Percentiles rank a stretch among this genome's conserved stretches.
Conservation (phyloP, 2,797 vertebrate genomes). For the Gambusia yucatana region DNA sequence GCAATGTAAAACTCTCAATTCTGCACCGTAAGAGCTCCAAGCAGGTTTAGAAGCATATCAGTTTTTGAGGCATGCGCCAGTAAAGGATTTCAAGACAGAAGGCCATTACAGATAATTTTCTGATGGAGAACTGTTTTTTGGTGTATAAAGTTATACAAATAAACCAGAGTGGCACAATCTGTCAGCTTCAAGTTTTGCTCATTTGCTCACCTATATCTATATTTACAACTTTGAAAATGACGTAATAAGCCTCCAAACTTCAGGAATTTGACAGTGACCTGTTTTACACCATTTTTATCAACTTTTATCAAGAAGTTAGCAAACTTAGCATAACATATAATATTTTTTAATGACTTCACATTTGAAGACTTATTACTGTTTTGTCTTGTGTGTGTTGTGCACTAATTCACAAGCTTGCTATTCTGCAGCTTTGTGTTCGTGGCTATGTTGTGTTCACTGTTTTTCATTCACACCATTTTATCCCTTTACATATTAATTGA, state of each 20-base stretch:
- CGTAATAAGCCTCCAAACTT: not conserved
- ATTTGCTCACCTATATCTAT: not conserved
- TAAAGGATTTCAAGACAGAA: slow-evolving; percentile 47
- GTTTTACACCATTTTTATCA: not conserved
- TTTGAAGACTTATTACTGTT: not conserved
- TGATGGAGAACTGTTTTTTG: not conserved
- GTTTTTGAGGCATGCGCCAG: slow-evolving; percentile 28
- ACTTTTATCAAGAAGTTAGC: not conserved
- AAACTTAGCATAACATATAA: not conserved
- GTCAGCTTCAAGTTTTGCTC: not conserved
- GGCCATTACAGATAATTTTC: not conserved
- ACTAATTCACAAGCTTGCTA: not conserved
- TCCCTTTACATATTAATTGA: not conserved
- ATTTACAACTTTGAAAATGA: not conserved
- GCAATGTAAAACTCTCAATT: slow-evolving; percentile 37
- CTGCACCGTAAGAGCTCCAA: slow-evolving; percentile 27
- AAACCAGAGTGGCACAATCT: not conserved
- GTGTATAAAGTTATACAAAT: not conserved
- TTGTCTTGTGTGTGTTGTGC: not conserved
- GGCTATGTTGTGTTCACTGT: not conserved
- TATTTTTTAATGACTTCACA: not conserved
- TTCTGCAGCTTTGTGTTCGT: not conserved
- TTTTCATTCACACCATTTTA: not conserved
- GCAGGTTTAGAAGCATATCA: slow-evolving; percentile 29
- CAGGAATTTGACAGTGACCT: not conserved